Conservation (phyloP, 2,888 invertebrate species). For the Dryadula phaetusa region DNA sequence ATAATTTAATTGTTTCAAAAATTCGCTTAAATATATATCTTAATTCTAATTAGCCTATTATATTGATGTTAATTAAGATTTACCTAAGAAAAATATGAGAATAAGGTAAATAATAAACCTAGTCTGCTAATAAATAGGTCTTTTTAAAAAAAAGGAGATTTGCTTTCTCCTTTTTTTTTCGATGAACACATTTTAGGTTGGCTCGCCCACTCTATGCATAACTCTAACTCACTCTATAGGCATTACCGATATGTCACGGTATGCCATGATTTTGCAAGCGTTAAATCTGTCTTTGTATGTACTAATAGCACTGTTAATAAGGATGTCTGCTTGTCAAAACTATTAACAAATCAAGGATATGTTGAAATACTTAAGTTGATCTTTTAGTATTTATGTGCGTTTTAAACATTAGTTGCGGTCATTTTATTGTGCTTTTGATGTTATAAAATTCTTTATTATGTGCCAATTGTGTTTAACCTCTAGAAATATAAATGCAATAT, state of each 20-base stretch:
- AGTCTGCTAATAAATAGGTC: no score
- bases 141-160: no score
- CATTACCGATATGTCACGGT: slow-evolving; percentile 41
- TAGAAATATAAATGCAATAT: not conserved
- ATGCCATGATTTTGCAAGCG: slow-evolving; percentile 27
- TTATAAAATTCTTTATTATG: not conserved
- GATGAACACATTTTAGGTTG: no score
- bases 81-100: no score
- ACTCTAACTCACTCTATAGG: no score
- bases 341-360: slow-evolving; percentile 17
- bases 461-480: not conserved
- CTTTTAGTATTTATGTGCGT: not conserved
- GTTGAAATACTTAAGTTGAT: slow-evolving; percentile 2
- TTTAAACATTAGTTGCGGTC: not conserved
- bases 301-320: slow-evolving; percentile 7
- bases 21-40: no score
- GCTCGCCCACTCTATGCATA: no score
- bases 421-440: not conserved
- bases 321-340: slow-evolving; percentile 35
- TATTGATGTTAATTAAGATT: no score
- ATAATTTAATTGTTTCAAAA: no score
- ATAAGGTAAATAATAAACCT: no score
- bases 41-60: no score
- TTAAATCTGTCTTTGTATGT: slow-evolving; percentile 17
- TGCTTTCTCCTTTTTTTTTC: no score